Conservation (phyloP, 2,113 vertebrate species). For the Phrynosoma platyrhinos region DNA sequence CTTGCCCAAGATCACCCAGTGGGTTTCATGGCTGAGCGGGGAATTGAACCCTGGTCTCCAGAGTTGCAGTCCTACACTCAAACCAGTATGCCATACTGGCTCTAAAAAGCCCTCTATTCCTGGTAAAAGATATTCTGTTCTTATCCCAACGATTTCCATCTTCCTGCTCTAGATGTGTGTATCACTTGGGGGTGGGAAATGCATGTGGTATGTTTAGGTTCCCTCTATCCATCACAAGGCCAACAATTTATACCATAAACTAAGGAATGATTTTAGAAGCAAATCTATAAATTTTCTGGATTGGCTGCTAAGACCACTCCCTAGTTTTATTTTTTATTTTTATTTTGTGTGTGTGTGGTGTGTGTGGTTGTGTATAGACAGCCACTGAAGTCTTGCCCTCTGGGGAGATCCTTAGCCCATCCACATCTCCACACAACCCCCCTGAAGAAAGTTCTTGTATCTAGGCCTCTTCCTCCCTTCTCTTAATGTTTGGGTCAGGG, state of each 20-base stretch:
- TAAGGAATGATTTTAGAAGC: no score
- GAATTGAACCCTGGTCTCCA: no score
- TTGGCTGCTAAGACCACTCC: neutral
- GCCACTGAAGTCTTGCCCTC: neutral
- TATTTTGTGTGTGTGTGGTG: no score
- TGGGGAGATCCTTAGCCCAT: neutral
- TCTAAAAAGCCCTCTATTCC: neutral
- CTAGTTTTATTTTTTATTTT: neutral
- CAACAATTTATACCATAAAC: neutral
- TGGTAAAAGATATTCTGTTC: neutral
- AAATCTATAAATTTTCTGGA: neutral
- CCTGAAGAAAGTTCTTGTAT: neutral
- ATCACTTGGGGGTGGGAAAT: neutral
- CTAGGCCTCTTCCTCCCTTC: neutral
- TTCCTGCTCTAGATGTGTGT: neutral
- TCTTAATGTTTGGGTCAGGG: neutral
- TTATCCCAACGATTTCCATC: neutral
- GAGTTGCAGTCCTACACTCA: no score
- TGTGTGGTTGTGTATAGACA: no score
- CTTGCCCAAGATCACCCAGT: no score
- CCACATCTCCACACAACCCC: neutral
- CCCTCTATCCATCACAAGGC: neutral
- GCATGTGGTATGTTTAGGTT: neutral
- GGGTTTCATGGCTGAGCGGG: no score
- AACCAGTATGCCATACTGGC: no score